Base-by-base conservation (phyloP, 2,888 invertebrate species). In the Deladenus siricidicola region DNA sequence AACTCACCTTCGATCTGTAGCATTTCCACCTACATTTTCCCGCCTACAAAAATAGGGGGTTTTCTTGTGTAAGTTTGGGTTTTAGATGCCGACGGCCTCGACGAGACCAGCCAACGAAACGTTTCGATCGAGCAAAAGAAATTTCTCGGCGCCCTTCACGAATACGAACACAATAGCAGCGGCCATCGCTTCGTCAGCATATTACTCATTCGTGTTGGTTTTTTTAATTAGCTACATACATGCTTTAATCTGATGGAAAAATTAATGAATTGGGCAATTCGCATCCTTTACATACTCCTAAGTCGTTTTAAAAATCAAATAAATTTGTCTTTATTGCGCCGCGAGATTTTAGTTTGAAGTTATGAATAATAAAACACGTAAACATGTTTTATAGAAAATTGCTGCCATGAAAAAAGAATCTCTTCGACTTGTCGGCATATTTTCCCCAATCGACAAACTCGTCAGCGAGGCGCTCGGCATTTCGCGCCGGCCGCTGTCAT, bases 331-430 rank as follows among this genome's bases (percentile, higher is more conserved):
- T n/a, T n/a, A n/a, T n/a, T n/a, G n/a, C n/a, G n/a, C n/a, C n/a
- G n/a, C n/a, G n/a, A n/a, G n/a, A n/a, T n/a, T n/a, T n/a, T n/a
- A n/a, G n/a, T n/a, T n/a, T n/a, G n/a, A n/a, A n/a, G n/a, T n/a
- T n/a, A n/a, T n/a, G n/a, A n/a, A n/a, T n/a, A n/a, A n/a, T n/a
- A n/a, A n/a, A n/a, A n/a, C n/a, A n/a, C n/a, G n/a, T n/a, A n/a
- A n/a, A n/a, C n/a, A n/a, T n/a, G n/a, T n/a, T n/a, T n/a, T 51
- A 60, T 60, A 73, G 70, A 72, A 75, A 70, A 75, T 74, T 14
- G 77, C 77, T 3, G 76, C 77, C 10, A 77, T 78, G 59, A 77
- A 77, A 60, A 77, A 77, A 62, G 77, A 77, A 62, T 74, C 74
- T 0, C 67, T 76, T 6, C 75, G 78, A 63, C 74, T 77, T 34